These are phyloP conservation scores for Pristionchus maxplancki DNA, from an alignment of 2,888 invertebrate genomes.

Conservation along the genomic window DNA sequence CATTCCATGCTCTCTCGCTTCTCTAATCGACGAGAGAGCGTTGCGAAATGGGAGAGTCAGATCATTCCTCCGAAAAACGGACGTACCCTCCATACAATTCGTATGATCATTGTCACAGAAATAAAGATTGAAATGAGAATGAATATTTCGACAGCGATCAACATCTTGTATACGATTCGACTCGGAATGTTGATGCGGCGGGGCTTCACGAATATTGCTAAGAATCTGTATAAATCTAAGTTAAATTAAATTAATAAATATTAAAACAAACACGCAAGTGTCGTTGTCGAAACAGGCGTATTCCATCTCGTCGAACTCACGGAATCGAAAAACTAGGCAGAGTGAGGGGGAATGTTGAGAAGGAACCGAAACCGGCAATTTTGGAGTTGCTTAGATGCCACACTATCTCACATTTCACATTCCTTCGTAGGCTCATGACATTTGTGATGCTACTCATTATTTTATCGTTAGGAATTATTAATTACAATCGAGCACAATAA, in stretches of 20 bases:
- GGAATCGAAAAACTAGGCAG: not conserved
- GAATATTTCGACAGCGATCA: not conserved
- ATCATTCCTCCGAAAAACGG: too few species aligned
- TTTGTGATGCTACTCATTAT: too few species aligned
- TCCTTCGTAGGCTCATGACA: too few species aligned
- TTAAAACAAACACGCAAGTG: constrained; percentile 1
- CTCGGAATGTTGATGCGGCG: not conserved
- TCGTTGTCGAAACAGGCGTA: not conserved
- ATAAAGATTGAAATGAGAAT: not conserved
- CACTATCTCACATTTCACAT: too few species aligned
- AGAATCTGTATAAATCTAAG: not conserved
- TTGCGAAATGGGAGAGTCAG: too few species aligned
- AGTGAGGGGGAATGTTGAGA: not conserved
- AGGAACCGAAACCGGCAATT: not conserved
- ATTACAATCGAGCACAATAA: too few species aligned
- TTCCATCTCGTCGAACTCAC: not conserved
- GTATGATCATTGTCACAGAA: not conserved
- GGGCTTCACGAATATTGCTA: not conserved
- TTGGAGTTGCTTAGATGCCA: not conserved
- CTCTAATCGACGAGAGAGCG: too few species aligned
- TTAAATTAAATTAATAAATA: not conserved
- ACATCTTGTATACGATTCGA: not conserved
- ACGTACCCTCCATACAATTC: not conserved
- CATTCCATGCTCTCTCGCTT: too few species aligned
- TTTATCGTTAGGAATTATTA: too few species aligned